These are phyloP conservation scores for Laspeyria flexula DNA, from an alignment of 2,888 invertebrate genomes.

Conservation along the genomic window DNA sequence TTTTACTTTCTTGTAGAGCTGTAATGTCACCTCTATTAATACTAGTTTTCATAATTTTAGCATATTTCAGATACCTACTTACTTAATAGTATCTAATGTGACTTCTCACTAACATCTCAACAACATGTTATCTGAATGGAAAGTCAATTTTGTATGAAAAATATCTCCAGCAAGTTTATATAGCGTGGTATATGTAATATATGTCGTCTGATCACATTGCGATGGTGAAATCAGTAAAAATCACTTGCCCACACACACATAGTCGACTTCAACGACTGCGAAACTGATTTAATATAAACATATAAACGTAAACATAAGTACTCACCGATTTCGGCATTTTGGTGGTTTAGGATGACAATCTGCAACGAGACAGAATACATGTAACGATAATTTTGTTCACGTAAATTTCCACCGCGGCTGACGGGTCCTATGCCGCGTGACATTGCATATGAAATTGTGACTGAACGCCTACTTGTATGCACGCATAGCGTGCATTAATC, in stretches of 20 bases:
- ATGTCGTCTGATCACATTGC: conserved; percentile 70
- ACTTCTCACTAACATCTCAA: conserved; percentile 10
- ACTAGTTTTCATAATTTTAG: conserved; percentile 4
- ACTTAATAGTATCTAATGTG: conserved; percentile 5
- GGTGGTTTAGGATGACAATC: conserved; percentile 82
- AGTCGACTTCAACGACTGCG: conserved; percentile 7
- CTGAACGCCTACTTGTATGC: conserved; percentile 45
- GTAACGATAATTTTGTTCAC: conserved; percentile 55
- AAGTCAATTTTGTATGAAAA: conserved; percentile 29
- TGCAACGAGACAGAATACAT: conserved; percentile 66
- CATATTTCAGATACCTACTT: not conserved
- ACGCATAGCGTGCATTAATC: conserved; percentile 34
- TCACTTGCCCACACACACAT: conserved; percentile 51
- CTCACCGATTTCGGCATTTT: conserved; percentile 89
- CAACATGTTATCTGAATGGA: conserved; percentile 21
- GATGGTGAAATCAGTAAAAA: conserved; percentile 74
- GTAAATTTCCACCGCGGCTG: conserved; percentile 54
- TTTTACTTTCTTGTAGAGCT: conserved; percentile 37
- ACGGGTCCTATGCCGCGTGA: conserved; percentile 62
- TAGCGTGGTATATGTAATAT: conserved; percentile 47
- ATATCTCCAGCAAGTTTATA: conserved; percentile 44
- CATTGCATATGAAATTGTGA: conserved; percentile 58
- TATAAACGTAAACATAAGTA: conserved; percentile 51
- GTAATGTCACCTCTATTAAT: conserved; percentile 21
- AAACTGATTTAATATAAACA: conserved; percentile 29